These are phyloP conservation scores for Rhadinocentrus ornatus DNA, from an alignment of 2,797 vertebrate species.

Conservation along the genomic window DNA sequence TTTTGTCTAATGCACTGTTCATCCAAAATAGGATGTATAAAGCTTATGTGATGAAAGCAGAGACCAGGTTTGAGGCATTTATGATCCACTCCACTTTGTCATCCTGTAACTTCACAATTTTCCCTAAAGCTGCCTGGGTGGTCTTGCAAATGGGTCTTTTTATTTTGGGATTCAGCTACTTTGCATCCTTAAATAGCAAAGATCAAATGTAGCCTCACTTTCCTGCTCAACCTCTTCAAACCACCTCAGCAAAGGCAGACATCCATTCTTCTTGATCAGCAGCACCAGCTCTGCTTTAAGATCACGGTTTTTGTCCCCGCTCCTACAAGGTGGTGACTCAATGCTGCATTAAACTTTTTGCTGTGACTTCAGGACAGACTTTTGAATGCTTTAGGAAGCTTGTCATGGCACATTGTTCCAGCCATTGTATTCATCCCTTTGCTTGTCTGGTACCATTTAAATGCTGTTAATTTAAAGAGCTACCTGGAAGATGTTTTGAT, in stretches of 20 bases:
- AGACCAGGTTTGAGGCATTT: constrained; percentile 66
- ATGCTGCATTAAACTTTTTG: constrained; percentile 44
- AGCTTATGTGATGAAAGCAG: constrained; percentile 82
- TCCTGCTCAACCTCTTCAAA: constrained; percentile 51
- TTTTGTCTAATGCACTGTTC: constrained; percentile 98
- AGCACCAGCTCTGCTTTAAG: constrained; percentile 80
- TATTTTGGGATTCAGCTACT: not conserved
- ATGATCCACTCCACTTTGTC: constrained; percentile 69
- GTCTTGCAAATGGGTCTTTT: not conserved
- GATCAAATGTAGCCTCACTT: constrained; percentile 74
- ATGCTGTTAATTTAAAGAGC: constrained; percentile 94
- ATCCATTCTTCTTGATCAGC: constrained; percentile 90
- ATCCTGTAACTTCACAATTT: constrained; percentile 56
- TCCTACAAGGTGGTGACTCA: not conserved
- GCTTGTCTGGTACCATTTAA: constrained; percentile 96
- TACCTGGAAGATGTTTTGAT: constrained; percentile 87
- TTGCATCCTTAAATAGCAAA: constrained; percentile 21
- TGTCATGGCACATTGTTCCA: constrained; percentile 85
- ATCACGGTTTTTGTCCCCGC: too few relatives aligned
- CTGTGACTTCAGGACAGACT: constrained; percentile 80
- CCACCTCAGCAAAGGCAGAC: constrained; percentile 83
- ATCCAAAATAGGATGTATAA: constrained; percentile 84
- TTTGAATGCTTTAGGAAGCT: constrained; percentile 56
- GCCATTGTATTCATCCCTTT: constrained; percentile 90
- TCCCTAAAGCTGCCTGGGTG: constrained; percentile 58